Evolutionary conservation across 2,888 invertebrate species (phyloP).

Genomic region (Dicycla oo): DNA sequence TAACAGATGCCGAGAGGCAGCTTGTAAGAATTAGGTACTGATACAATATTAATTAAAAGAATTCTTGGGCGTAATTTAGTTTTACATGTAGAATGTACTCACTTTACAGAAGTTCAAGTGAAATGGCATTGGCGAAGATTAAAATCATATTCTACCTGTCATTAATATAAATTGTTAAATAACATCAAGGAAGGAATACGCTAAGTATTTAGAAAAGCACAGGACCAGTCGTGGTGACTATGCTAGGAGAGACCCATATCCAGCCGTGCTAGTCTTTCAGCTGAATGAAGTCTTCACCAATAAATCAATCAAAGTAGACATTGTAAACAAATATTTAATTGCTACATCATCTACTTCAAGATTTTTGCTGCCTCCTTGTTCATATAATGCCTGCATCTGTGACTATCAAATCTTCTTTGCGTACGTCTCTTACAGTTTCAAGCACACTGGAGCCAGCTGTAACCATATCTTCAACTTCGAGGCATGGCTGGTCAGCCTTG

Average conservation of each 20-base stretch:
- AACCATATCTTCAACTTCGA: no score
- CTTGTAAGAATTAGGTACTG: neutral
- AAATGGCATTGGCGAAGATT: neutral
- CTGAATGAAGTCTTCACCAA: no score
- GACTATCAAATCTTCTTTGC: no score
- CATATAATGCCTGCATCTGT: no score
- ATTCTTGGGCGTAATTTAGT: neutral
- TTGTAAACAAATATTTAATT: no score
- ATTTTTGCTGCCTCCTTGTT: no score
- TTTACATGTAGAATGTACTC: neutral
- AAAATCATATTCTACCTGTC: neutral
- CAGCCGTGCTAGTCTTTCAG: neutral
- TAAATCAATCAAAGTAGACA: no score
- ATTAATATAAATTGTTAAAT: neutral
- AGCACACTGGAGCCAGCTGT: no score
- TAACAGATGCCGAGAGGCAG: neutral
- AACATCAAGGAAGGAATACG: neutral
- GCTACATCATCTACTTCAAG: no score
- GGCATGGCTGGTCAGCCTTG: no score
- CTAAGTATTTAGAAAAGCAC: neutral
- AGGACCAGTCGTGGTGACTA: neutral
- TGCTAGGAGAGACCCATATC: neutral
- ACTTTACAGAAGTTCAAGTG: neutral
- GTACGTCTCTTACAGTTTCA: no score
- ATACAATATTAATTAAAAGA: no score